Conservation (phyloP, 1,140 invertebrate genomes). For the Pogonognathellus flavescens region DNA sequence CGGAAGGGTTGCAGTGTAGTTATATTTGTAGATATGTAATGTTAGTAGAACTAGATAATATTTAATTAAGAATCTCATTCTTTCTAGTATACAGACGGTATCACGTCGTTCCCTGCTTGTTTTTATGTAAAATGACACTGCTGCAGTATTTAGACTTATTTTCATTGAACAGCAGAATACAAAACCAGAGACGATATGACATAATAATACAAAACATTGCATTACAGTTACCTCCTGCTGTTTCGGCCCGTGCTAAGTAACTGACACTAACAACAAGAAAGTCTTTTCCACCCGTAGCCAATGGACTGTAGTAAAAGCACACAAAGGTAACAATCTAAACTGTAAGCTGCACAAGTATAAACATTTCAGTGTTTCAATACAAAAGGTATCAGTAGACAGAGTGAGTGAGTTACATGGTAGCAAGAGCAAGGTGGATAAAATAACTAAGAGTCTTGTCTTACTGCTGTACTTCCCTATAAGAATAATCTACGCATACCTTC, state of each 20-base stretch:
- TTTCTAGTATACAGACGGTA: too few species aligned
- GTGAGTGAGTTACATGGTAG: too few species aligned
- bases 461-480: neutral
- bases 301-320: constrained; percentile 10
- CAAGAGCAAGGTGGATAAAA: too few species aligned
- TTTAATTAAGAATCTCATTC: too few species aligned
- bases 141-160: neutral
- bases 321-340: constrained; percentile 22
- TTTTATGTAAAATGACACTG: too few species aligned
- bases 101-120: too few species aligned
- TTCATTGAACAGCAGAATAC: neutral
- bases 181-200: constrained; percentile 1
- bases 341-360: neutral
- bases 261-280: constrained; percentile 28
- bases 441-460: neutral
- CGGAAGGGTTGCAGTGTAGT: too few species aligned
- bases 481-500: neutral
- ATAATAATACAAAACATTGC: constrained; percentile 32
- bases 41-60: too few species aligned
- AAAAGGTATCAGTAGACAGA: too few species aligned
- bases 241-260: constrained; percentile 51
- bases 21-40: too few species aligned
- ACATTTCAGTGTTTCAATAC: too few species aligned
- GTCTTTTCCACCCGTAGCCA: constrained; percentile 3
- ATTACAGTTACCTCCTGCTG: constrained; percentile 53